A percentile compares a stretch with the other conserved stretches of the same genome.
Evolutionary conservation across 2,113 vertebrate species (phyloP).

Genomic region (Ameiurus melas): DNA sequence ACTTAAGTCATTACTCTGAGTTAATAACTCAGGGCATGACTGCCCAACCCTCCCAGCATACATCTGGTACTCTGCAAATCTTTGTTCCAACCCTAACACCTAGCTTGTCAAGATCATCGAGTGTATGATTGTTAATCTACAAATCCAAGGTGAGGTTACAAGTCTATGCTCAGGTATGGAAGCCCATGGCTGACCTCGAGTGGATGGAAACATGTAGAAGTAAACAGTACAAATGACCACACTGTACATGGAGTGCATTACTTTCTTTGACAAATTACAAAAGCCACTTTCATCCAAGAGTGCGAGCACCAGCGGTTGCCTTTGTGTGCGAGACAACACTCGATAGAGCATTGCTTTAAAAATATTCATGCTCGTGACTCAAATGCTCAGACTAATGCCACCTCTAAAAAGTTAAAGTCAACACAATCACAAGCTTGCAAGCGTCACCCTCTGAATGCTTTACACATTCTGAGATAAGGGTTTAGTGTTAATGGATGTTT

Average conservation of each 20-base stretch:
- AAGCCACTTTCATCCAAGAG: conserved; percentile 27
- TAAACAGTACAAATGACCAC: not conserved
- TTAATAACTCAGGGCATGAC: not conserved
- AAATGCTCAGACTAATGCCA: conserved; percentile 15
- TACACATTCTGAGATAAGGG: conserved; percentile 15
- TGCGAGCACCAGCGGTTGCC: not conserved
- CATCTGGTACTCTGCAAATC: not conserved
- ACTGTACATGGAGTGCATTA: not conserved
- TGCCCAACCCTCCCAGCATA: not conserved
- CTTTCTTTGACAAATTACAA: conserved; percentile 32
- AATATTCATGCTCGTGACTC: conserved; percentile 25
- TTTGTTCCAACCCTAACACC: not conserved
- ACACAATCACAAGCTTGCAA: not conserved
- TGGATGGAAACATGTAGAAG: not conserved
- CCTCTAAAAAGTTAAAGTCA: not conserved
- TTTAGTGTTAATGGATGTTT: not conserved
- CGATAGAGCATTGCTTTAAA: conserved; percentile 12
- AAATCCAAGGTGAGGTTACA: not conserved
- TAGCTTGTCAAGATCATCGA: not conserved
- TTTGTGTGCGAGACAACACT: conserved; percentile 32
- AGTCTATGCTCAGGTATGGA: not conserved
- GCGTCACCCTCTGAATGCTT: not conserved
- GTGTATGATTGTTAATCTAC: too few relatives aligned
- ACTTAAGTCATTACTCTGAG: not conserved
- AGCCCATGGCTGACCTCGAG: not conserved